These are phyloP conservation scores for Ailuropoda melanoleuca DNA, from an alignment of 2,113 vertebrate species.

Conservation along the genomic window DNA sequence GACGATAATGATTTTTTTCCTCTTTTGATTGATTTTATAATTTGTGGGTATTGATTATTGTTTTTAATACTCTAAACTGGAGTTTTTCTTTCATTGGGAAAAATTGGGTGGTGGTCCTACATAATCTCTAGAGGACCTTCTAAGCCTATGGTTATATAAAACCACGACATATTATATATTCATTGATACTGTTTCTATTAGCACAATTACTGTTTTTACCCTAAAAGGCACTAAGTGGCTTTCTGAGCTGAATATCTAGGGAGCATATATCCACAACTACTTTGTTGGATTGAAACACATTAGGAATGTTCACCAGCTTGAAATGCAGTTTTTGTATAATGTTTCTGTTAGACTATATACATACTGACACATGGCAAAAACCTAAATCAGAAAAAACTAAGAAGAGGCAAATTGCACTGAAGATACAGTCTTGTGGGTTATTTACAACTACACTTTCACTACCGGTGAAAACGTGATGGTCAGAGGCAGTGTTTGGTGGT, in stretches of 20 bases:
- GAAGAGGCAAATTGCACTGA: not conserved
- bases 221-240: not conserved
- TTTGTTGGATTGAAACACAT: not conserved
- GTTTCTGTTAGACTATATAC: not conserved
- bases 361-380: not conserved
- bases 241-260: not conserved
- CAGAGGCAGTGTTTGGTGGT: not conserved
- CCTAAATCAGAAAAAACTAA: not conserved
- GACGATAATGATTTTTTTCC: not conserved
- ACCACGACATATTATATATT: not conserved
- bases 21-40: slow-evolving; percentile 1
- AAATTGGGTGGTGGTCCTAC: not conserved
- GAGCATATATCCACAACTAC: not conserved
- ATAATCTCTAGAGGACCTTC: not conserved
- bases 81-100: slow-evolving; percentile 28
- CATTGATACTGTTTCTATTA: not conserved
- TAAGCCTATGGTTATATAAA: not conserved
- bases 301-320: not conserved
- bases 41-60: not conserved
- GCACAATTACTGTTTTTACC: not conserved
- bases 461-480: not conserved
- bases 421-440: not conserved
- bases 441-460: not conserved
- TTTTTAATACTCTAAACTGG: slow-evolving; percentile 15
- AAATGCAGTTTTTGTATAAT: not conserved